Percentiles rank a stretch among this genome's conserved stretches.
These are phyloP conservation scores for Mactra quadrangularis DNA, from an alignment of 1,140 invertebrate species.

Conservation along the genomic window DNA sequence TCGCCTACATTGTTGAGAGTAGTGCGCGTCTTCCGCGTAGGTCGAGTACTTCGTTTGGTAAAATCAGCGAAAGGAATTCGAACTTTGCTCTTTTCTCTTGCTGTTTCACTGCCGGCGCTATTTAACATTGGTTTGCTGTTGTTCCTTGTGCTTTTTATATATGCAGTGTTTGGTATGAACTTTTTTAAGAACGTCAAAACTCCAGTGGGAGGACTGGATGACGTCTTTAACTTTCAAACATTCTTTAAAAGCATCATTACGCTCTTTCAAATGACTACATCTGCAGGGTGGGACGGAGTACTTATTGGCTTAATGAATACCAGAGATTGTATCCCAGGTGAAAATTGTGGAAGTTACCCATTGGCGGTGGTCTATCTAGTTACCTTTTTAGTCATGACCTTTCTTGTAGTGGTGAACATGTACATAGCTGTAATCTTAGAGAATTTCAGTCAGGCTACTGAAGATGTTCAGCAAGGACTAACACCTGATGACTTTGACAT, in stretches of 20 bases:
- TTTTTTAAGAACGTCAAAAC: slow-evolving; percentile 99
- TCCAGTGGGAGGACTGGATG: slow-evolving; percentile 95
- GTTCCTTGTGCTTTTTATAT: slow-evolving; percentile 99
- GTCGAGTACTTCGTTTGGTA: slow-evolving; percentile 97
- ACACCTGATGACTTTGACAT: slow-evolving; percentile 99
- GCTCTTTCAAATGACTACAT: slow-evolving; percentile 99
- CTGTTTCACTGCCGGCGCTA: slow-evolving; percentile 98
- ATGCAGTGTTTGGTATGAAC: slow-evolving; percentile 99
- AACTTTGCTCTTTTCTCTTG: slow-evolving; percentile 97
- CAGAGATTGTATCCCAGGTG: slow-evolving; percentile 86
- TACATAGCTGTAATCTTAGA: slow-evolving; percentile 99
- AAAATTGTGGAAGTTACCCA: slow-evolving; percentile 92
- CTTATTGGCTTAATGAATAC: slow-evolving; percentile 98
- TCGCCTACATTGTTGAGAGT: slow-evolving; percentile 98
- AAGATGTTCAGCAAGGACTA: slow-evolving; percentile 98
- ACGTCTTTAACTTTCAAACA: slow-evolving; percentile 99
- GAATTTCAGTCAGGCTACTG: slow-evolving; percentile 98
- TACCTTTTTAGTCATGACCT: slow-evolving; percentile 98
- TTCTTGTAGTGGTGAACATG: slow-evolving; percentile 99
- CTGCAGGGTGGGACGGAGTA: slow-evolving; percentile 98
- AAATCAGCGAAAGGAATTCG: slow-evolving; percentile 98
- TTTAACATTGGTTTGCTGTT: slow-evolving; percentile 99
- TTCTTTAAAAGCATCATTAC: slow-evolving; percentile 99
- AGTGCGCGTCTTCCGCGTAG: slow-evolving; percentile 98
- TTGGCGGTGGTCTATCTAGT: slow-evolving; percentile 97